Evolutionary conservation across 2,888 invertebrate species (phyloP).

Genomic region (Onthophagus sagittarius): DNA sequence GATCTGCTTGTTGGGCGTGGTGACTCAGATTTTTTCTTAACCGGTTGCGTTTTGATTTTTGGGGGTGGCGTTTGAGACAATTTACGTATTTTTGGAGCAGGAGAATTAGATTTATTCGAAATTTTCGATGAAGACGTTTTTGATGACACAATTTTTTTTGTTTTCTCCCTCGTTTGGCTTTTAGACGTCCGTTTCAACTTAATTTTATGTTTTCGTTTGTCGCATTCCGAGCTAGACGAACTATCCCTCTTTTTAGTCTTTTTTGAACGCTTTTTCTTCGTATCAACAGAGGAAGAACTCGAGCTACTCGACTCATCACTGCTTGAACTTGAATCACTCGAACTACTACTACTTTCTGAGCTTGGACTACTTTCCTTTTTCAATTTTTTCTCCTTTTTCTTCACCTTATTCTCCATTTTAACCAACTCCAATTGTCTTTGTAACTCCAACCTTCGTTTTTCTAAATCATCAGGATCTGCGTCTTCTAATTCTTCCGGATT

Average conservation of each 20-base stretch:
- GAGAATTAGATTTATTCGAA: constrained; percentile 42
- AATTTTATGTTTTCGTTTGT: constrained; percentile 55
- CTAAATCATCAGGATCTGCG: constrained; percentile 75
- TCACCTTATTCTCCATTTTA: constrained; percentile 70
- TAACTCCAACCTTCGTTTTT: constrained; percentile 69
- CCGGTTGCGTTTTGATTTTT: constrained; percentile 39
- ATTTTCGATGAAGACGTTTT: constrained; percentile 29
- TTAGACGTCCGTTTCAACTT: constrained; percentile 48
- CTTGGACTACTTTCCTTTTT: constrained; percentile 69
- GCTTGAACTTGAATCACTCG: constrained; percentile 61
- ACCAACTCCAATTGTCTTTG: constrained; percentile 73
- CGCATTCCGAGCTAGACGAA: constrained; percentile 57
- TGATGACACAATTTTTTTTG: constrained; percentile 46
- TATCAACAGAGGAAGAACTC: constrained; percentile 52
- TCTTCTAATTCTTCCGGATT: constrained; percentile 76
- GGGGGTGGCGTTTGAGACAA: constrained; percentile 48
- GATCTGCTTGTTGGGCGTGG: constrained; percentile 38
- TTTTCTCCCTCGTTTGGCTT: constrained; percentile 46
- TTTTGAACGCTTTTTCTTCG: constrained; percentile 42
- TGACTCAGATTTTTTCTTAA: constrained; percentile 40
- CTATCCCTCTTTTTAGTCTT: constrained; percentile 43
- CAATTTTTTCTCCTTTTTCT: constrained; percentile 63
- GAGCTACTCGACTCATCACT: constrained; percentile 65
- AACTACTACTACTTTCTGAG: constrained; percentile 60
- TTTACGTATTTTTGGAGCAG: constrained; percentile 36